Conservation (phyloP, 2,888 invertebrate species). For the Metopia argyrocephala region DNA sequence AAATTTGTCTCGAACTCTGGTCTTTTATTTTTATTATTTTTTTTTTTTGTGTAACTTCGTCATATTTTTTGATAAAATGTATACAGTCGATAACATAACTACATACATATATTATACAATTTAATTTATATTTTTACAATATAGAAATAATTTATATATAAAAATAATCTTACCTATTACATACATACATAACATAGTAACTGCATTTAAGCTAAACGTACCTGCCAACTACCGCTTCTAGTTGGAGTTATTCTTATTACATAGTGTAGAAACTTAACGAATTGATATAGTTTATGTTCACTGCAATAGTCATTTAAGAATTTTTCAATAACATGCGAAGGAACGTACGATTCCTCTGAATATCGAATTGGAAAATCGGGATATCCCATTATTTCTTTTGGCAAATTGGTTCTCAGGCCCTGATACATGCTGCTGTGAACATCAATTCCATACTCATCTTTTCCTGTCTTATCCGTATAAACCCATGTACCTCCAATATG, state of each 20-base stretch:
- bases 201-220: conserved; percentile 75
- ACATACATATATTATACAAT: no score
- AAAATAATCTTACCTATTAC: no score
- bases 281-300: conserved; percentile 82
- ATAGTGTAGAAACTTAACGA: conserved; percentile 83
- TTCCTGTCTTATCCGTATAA: conserved; percentile 87
- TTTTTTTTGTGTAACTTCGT: neutral
- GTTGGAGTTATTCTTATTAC: conserved; percentile 81
- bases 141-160: no score
- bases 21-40: no score
- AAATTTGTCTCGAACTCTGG: no score
- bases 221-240: conserved; percentile 81
- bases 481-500: conserved; percentile 95
- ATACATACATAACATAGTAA: no score
- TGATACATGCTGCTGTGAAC: conserved; percentile 96
- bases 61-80: no score
- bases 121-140: no score
- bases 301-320: conserved; percentile 87
- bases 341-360: conserved; percentile 87
- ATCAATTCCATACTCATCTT: conserved; percentile 87
- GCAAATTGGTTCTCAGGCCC: conserved; percentile 93
- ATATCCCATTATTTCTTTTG: conserved; percentile 96
- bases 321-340: conserved; percentile 85
- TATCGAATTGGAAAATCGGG: conserved; percentile 80
- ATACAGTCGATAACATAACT: no score